Evolutionary conservation across 2,113 vertebrate genomes (phyloP), one percentile per base, ranked within the genome.

Genomic region (Carlito syrichta): DNA sequence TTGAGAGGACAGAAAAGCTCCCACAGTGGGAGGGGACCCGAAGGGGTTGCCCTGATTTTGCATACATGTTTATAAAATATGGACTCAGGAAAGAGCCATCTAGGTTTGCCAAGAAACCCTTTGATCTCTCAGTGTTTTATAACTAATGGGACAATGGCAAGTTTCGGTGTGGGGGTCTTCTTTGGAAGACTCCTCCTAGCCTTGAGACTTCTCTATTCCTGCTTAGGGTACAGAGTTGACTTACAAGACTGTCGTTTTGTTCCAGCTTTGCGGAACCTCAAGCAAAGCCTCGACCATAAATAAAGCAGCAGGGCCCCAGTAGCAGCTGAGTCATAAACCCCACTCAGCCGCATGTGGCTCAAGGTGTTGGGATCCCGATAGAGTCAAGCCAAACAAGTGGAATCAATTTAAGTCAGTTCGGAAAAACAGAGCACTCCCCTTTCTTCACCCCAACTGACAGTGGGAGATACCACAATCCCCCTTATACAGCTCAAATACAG

Each of bases 341-440:
- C 81, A 90, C 40, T 95, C 62, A 14, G 90, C 27, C 9, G 27
- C 77, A 90, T 82, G 94, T 92, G 89, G 92, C 81, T 82, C 78
- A 95, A 97, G 87, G 96, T 96, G 68, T 50, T 62, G 35, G 78
- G 85, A 94, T 94, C 84, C 77, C 19, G 0, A 52, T 35, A 93
- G 66, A 94, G 60, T 86, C 88, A 91, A 63, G 88, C 89, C 84
- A 92, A 96, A 48, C 91, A 96, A 97, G 60, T 91, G 95, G 90
- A 97, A 96, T 92, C 94, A 95, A 96, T 86, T 96, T 95, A 95
- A 95, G 50, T 58, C 91, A 79, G 73, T 87, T 78, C 40, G 74
- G 76, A 94, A 96, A 97, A 92, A 92, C 69, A 90, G 56, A 86
- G 40, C 2, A 6, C 12, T 16, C 11, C 22, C 23, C 32, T 30